A percentile compares a stretch with the other conserved stretches of the same genome.
Evolutionary conservation across 2,888 invertebrate genomes (phyloP).

Genomic region (Baccha elongata): DNA sequence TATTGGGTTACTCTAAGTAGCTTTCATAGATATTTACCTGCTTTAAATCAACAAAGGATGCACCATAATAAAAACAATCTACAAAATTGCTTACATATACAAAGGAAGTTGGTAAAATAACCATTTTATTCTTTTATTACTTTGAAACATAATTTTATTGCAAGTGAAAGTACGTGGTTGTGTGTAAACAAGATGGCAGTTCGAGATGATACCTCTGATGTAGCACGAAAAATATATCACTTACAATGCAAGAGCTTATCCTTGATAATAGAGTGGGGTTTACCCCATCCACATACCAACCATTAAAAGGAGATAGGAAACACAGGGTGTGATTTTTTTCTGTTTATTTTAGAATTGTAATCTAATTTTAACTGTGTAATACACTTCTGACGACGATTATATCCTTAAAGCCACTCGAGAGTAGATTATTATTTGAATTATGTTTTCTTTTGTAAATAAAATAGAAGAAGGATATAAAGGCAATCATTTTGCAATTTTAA

Average conservation of each 20-base stretch:
- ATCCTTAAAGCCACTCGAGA: not conserved
- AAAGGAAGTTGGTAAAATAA: not conserved
- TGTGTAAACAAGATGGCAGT: too few relatives aligned
- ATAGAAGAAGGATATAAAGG: too few relatives aligned
- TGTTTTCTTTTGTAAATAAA: not conserved
- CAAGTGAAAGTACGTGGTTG: not conserved
- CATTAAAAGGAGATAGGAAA: not conserved
- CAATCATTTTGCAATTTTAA: too few relatives aligned
- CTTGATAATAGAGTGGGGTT: too few relatives aligned
- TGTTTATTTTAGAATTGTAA: not conserved
- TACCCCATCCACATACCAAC: conserved; percentile 1
- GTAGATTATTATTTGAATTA: not conserved
- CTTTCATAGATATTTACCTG: not conserved
- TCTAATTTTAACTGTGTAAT: conserved; percentile 1
- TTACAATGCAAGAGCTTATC: too few relatives aligned
- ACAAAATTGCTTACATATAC: not conserved
- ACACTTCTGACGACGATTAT: not conserved
- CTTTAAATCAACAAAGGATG: not conserved
- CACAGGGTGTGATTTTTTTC: too few relatives aligned
- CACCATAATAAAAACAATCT: not conserved
- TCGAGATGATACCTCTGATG: too few relatives aligned
- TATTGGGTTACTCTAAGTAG: too few relatives aligned
- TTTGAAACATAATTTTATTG: too few relatives aligned
- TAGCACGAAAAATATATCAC: too few relatives aligned
- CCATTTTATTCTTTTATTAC: not conserved